Evolutionary conservation across 2,113 vertebrate species (phyloP).

Genomic region (Petaurus breviceps): DNA sequence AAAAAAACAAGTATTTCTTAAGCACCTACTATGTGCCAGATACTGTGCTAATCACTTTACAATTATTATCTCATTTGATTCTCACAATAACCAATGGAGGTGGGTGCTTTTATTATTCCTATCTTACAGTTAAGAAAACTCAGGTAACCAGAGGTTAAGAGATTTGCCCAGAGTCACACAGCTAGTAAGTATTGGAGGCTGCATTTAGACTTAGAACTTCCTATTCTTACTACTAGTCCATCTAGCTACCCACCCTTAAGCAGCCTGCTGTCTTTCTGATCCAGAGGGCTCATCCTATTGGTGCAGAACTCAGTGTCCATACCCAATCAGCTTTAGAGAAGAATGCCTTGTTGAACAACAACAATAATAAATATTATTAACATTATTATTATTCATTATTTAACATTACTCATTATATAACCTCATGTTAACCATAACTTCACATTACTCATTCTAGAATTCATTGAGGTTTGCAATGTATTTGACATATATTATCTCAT

Average conservation of each 20-base stretch:
- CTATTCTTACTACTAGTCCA: neutral
- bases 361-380: neutral
- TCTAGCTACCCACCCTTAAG: neutral
- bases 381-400: neutral
- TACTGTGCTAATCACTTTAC: neutral
- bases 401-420: neutral
- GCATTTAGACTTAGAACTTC: neutral
- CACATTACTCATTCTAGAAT: neutral
- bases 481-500: neutral
- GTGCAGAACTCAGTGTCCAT: neutral
- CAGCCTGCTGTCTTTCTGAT: neutral
- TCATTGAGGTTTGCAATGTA: no score
- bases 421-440: no score
- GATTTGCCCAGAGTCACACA: neutral
- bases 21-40: neutral
- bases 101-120: neutral
- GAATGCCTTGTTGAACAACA: neutral
- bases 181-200: neutral
- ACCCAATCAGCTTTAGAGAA: neutral
- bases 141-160: no score
- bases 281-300: neutral
- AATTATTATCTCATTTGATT: neutral
- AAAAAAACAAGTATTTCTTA: no score
- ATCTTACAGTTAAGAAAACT: neutral
- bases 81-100: neutral